Evolutionary conservation across 2,113 vertebrate genomes (phyloP), one percentile per base, ranked within the genome.

Genomic region (Sylvia atricapilla): DNA sequence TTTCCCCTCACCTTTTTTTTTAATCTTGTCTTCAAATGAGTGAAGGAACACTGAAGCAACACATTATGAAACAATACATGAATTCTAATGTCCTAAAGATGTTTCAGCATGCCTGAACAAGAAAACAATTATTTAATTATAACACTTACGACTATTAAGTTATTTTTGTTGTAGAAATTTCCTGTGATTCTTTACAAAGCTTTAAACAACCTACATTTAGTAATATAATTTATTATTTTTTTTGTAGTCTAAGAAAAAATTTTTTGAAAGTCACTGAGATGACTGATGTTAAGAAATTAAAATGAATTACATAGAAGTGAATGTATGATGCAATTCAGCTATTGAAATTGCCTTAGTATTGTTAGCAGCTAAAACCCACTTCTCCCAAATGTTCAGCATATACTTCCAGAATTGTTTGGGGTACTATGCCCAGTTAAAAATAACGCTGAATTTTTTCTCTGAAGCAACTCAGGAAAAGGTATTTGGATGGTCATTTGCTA

Each of bases 281-380:
- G 69, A 69, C 55, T 89, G 70, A 39, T 96, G 79, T 70, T 97
- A 95, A 96, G 69, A 90, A 97, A 97, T 97, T 93, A 95, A 95
- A 98, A 96, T 84, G 4, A 96, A 84, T 92, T 96, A 68, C 77
- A 84, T 84, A 75, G 55, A 96, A 96, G 46, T 3, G 6, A 93
- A 64, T 73, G 15, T 66, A 81, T 85, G 46, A 92, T 92, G 77
- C 13, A 95, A 88, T 93, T 94, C 58, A 94, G 50, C 66, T 84
- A n/a, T 17, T 92, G 77, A 96, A 96, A 95, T 95, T 97, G 64
- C 73, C 37, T 97, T 87, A 93, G 47, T 60, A 95, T 90, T 95
- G 47, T 85, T 75, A 94, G 74, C 70, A 95, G 78, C 94, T 96
- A 93, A 83, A 96, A 87, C 56, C 0, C 60, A 90, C 41, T 95